phyloP scores from a whole-genome alignment of 2,888 invertebrate genomes.

The Oscheius onirici region DNA sequence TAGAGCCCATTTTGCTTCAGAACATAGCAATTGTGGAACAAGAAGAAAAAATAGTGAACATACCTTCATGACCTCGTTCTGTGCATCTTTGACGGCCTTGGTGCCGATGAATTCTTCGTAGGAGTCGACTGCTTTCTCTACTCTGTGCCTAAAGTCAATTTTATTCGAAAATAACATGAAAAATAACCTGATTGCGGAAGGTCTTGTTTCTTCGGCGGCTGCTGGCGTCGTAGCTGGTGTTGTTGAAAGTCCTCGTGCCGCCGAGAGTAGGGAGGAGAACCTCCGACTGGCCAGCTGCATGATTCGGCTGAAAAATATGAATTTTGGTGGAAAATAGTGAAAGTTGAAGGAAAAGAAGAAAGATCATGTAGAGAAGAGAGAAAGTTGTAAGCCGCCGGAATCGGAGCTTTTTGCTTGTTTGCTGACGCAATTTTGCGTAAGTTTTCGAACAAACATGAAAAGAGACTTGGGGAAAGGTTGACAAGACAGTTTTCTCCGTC shows the following conservation, averaged over 20 bases:
- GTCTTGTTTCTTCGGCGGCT: background rate
- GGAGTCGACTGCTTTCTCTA: slow-evolving; percentile 41
- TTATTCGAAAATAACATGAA: background rate
- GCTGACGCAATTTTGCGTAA: too few relatives aligned
- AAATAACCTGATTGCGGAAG: slow-evolving; percentile 5
- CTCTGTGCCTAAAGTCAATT: slow-evolving; percentile 31
- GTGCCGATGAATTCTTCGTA: slow-evolving; percentile 78
- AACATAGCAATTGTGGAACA: too few relatives aligned
- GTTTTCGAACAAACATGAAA: too few relatives aligned
- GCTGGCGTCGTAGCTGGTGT: background rate
- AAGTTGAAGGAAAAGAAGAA: background rate
- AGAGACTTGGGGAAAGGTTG: too few relatives aligned
- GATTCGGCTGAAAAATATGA: background rate
- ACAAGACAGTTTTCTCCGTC: too few relatives aligned
- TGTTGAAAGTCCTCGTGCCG: background rate
- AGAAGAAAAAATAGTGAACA: too few relatives aligned
- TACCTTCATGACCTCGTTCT: slow-evolving; percentile 79
- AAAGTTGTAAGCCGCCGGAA: too few relatives aligned
- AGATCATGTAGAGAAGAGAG: background rate
- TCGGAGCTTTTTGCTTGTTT: too few relatives aligned
- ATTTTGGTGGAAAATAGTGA: background rate
- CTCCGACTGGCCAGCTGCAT: slow-evolving; percentile 21
- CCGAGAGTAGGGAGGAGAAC: background rate
- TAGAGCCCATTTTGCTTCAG: too few relatives aligned
- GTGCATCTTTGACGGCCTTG: slow-evolving; percentile 82